Conservation (phyloP, 2,797 vertebrate genomes). For the Cyprinella venusta region DNA sequence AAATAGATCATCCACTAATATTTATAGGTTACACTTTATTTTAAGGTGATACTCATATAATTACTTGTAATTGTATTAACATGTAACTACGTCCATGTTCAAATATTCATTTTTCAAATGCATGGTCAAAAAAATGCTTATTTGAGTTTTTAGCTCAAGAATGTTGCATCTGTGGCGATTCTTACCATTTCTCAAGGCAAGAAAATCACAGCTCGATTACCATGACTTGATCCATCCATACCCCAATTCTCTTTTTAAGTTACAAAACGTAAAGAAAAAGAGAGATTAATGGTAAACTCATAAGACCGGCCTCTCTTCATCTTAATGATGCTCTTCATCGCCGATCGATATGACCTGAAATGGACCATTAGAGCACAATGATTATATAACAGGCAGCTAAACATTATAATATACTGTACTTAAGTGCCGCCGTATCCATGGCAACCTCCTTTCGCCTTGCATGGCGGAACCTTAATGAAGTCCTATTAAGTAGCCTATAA, state of each 20-base stretch:
- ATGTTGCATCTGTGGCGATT: not conserved
- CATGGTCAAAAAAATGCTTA: too few species aligned
- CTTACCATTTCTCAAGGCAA: not conserved
- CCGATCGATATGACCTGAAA: constrained; percentile 74
- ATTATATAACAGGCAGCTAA: constrained; percentile 81
- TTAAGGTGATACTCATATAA: too few species aligned
- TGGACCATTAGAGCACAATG: constrained; percentile 76
- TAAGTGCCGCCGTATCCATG: constrained; percentile 80
- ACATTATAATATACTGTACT: constrained; percentile 82
- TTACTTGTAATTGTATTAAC: too few species aligned
- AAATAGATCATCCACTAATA: not conserved
- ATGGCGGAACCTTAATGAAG: constrained; percentile 80
- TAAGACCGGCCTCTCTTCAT: constrained; percentile 24
- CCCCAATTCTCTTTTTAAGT: constrained; percentile 1
- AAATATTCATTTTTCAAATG: not conserved
- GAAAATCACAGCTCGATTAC: constrained; percentile 31
- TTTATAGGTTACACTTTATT: not conserved
- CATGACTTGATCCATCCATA: constrained; percentile 25
- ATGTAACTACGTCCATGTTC: too few species aligned
- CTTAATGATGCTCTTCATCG: constrained; percentile 67
- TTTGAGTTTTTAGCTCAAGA: not conserved
- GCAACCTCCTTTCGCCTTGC: constrained; percentile 77
- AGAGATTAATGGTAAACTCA: constrained; percentile 52
- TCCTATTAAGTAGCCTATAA: constrained; percentile 83
- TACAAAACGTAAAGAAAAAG: constrained; percentile 16